phyloP scores from a whole-genome alignment of 2,888 invertebrate genomes.

The Flabesymbios commensalis region DNA sequence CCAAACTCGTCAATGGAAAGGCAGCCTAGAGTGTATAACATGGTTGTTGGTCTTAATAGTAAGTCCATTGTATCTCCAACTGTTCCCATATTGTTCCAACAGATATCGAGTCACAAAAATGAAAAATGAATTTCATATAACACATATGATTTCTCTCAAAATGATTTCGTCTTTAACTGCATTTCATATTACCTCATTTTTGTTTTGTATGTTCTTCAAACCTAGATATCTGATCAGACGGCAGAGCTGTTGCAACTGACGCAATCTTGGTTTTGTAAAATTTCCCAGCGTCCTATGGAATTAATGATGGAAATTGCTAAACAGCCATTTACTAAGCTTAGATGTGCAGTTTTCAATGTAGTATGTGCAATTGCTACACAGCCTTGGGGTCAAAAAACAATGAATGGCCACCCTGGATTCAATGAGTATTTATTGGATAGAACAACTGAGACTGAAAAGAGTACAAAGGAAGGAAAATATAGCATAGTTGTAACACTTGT shows the following conservation, averaged over 20 bases:
- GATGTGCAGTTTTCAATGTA: constrained; percentile 68
- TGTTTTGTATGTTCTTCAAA: constrained; percentile 6
- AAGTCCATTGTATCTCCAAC: too few relatives aligned
- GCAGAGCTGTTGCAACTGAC: constrained; percentile 64
- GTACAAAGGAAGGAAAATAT: constrained; percentile 76
- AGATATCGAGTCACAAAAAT: too few relatives aligned
- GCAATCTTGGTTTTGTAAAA: constrained; percentile 69
- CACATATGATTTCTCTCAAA: too few relatives aligned
- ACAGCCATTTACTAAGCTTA: constrained; percentile 82
- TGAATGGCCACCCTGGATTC: constrained; percentile 74
- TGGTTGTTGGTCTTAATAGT: too few relatives aligned
- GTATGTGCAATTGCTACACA: constrained; percentile 73
- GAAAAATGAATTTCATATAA: too few relatives aligned
- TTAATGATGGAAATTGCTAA: constrained; percentile 70
- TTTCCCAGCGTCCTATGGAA: constrained; percentile 68
- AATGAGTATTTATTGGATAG: constrained; percentile 81
- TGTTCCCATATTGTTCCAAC: too few relatives aligned
- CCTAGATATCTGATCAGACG: constrained; percentile 59
- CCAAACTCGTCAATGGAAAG: too few relatives aligned
- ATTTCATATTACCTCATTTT: too few relatives aligned
- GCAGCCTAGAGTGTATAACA: too few relatives aligned
- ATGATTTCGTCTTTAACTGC: too few relatives aligned
- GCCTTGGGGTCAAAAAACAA: constrained; percentile 78
- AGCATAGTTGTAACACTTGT: constrained; percentile 66
- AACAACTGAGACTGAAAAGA: constrained; percentile 71